Base-by-base conservation (phyloP, 2,888 invertebrate species). In the Tromatobia lineatoria region DNA sequence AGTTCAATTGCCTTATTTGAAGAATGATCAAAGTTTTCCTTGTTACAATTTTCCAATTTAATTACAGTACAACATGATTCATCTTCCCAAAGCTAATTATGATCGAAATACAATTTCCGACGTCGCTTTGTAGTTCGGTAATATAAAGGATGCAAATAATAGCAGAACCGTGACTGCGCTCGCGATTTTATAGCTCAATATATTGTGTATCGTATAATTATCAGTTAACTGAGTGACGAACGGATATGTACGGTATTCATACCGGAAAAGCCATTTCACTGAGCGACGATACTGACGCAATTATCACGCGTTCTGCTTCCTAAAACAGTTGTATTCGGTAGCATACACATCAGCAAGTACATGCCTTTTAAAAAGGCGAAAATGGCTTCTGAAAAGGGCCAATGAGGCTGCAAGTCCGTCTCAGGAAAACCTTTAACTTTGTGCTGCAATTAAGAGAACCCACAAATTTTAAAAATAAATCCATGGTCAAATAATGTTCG, bases 261-360 rank as follows among this genome's bases (percentile, higher is more conserved):
- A 20, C 34, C 66, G 42, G 57, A 54, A 67, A 47, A 29, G 29
- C 64, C 18, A 25, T 61, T 25, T 70, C 61, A 50, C 45, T 54
- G 54, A 73, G 42, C 29, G 59, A 67, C 74, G 25, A 15, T 57
- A 59, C 57, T 67, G 74, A 59, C 23, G 50, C 59, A 67, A 80
- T 80, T 74, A 80, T 74, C 74, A 50, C 69, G 66, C 64, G 45
- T 47, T 54, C 71, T 25, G 42, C 29, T 45, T 42, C 57, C 47
- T 11, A n/a, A 52, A 69, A 52, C n/a, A 52, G n/a, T 18, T 18
- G n/a, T 59, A 50, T 47, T 23, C 73, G 67, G 57, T 74, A 57
- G 59, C 74, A 29, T n/a, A 69, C 57, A 38, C n/a, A 11, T 50
- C 7, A 50, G 18, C 18, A 50, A n/a, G 50, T 50, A 4, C 50